Evolutionary conservation across 2,888 invertebrate genomes (phyloP).

Genomic region (Monochamus alternatus): DNA sequence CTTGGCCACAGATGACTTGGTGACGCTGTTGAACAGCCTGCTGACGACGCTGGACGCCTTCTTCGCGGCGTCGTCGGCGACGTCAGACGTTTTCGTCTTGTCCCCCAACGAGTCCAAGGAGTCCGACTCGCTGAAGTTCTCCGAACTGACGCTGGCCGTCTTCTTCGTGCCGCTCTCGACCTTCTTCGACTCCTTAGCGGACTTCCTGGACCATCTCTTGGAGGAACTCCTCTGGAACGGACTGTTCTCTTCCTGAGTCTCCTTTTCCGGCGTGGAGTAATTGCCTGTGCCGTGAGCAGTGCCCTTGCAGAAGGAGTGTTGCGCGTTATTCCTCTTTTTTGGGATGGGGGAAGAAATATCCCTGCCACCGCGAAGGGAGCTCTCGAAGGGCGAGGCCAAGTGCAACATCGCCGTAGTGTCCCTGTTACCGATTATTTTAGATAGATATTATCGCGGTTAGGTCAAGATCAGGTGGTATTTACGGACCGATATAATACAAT

Average conservation of each 20-base stretch:
- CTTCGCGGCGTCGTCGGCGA: constrained; percentile 57
- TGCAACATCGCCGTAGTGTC: constrained; percentile 62
- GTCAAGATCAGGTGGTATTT: constrained; percentile 26
- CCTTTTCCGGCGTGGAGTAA: constrained; percentile 28
- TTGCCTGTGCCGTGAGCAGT: constrained; percentile 77
- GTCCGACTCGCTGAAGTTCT: constrained; percentile 79
- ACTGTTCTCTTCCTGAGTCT: constrained; percentile 32
- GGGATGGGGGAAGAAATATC: constrained; percentile 68
- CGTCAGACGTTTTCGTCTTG: constrained; percentile 53
- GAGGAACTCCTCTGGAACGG: constrained; percentile 55
- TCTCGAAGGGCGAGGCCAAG: constrained; percentile 73
- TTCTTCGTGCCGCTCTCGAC: constrained; percentile 57
- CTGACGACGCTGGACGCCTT: constrained; percentile 66
- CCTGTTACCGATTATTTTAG: constrained; percentile 14
- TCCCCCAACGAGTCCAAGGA: constrained; percentile 73
- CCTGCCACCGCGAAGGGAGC: constrained; percentile 74
- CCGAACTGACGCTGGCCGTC: constrained; percentile 78
- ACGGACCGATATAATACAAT: background rate
- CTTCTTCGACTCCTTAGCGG: constrained; percentile 45
- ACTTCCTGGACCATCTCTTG: constrained; percentile 46
- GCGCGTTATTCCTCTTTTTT: constrained; percentile 68
- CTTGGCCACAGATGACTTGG: constrained; percentile 76
- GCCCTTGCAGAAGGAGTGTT: constrained; percentile 83
- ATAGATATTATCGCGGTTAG: background rate
- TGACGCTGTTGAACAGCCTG: constrained; percentile 74